These are phyloP conservation scores for Saturnia pavonia DNA, from an alignment of 2,888 invertebrate species.

Conservation along the genomic window DNA sequence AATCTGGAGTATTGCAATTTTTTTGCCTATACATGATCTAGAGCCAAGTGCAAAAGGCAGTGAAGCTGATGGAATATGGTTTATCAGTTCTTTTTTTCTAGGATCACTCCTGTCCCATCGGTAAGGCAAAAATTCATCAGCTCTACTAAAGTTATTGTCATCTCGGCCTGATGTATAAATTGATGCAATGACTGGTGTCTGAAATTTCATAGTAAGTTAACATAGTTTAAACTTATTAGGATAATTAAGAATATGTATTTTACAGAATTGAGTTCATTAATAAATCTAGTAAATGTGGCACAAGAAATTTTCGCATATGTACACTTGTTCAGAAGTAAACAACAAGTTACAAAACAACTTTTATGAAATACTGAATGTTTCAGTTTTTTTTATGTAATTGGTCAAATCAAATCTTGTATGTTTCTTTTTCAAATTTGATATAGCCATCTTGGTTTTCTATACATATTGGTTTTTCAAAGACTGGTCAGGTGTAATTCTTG, in stretches of 20 bases:
- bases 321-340: too few relatives aligned
- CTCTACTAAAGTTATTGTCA: slow-evolving; percentile 84
- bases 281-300: background rate
- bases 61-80: slow-evolving; percentile 84
- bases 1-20: slow-evolving; percentile 90
- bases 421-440: too few relatives aligned
- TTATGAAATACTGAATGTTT: too few relatives aligned
- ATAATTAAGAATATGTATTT: background rate
- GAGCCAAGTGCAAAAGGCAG: slow-evolving; percentile 92
- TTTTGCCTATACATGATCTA: slow-evolving; percentile 91
- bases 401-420: too few relatives aligned
- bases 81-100: slow-evolving; percentile 63
- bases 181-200: slow-evolving; percentile 92
- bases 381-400: too few relatives aligned
- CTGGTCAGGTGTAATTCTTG: background rate
- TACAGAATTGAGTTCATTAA: background rate
- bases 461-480: too few relatives aligned
- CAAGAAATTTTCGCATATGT: background rate
- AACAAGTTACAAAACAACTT: background rate
- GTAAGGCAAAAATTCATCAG: slow-evolving; percentile 86
- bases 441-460: too few relatives aligned
- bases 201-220: slow-evolving; percentile 41
- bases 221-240: background rate
- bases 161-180: slow-evolving; percentile 92
- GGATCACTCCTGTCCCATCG: slow-evolving; percentile 86